A percentile compares a stretch with the other conserved stretches of the same genome.
These are phyloP conservation scores for Agapornis canus DNA, from an alignment of 2,797 vertebrate genomes.

Conservation along the genomic window DNA sequence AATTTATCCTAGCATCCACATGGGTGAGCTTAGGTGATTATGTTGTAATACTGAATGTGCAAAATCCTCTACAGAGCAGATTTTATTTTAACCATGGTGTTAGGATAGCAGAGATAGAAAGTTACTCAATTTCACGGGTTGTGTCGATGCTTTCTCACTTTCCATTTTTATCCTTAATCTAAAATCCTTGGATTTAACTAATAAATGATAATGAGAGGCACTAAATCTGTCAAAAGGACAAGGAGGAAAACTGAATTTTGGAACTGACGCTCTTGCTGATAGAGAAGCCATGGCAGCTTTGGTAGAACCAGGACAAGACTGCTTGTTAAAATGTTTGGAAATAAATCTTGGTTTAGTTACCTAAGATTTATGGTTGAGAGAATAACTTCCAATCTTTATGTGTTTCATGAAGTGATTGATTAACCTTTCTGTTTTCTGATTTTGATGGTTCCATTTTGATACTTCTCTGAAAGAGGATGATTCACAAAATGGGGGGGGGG, in stretches of 20 bases:
- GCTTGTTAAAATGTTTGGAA: constrained; percentile 20
- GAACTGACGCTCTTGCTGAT: neutral
- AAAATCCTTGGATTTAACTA: neutral
- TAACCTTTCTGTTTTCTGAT: constrained; percentile 10
- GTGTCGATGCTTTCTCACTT: neutral
- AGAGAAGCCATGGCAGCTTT: neutral
- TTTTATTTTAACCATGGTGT: neutral
- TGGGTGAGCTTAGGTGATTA: neutral
- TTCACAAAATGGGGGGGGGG: neutral
- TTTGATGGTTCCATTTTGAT: neutral
- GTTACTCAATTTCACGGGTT: neutral
- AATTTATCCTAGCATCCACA: neutral
- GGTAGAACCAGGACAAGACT: neutral
- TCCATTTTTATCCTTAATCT: neutral
- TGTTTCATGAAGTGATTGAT: neutral
- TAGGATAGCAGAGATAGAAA: neutral
- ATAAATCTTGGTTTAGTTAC: constrained; percentile 29
- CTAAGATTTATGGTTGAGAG: neutral
- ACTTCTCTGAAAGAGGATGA: neutral
- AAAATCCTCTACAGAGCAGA: neutral
- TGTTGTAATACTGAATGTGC: neutral
- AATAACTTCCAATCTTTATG: neutral
- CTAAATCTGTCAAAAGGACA: neutral
- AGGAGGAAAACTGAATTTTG: neutral
- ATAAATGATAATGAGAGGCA: neutral